Base-by-base conservation (phyloP, 2,888 invertebrate genomes). In the Panopea generosa region DNA sequence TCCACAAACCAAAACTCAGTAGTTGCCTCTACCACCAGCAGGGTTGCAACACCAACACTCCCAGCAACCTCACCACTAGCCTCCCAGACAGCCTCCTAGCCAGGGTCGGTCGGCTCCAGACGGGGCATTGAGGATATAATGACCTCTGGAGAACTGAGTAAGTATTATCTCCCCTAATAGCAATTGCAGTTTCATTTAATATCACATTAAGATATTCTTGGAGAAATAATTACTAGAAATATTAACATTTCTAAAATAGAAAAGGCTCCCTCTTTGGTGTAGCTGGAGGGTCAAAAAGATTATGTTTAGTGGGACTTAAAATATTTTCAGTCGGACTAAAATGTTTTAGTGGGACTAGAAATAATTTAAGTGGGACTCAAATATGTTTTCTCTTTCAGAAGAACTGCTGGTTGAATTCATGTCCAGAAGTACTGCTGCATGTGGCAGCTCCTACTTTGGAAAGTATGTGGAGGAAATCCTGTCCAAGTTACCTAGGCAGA, bases 111-210 rank as follows among this genome's bases (percentile, higher is more conserved):
- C 82, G 94, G 95, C 88, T 92, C 94, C 1, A 89, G 94, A 52
- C 93, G 94, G 86, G 93, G 93, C 47, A 92, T 93, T 70, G 93
- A 92, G 2, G 33, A 33, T 33, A 33, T 4, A 11, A 33, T 33
- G 33, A 33, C 33, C 94, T 94, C 80, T 95, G 94, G 94, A 90
- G 87, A 47, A 91, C 92, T 74, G 94, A 94, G 94, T 72, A 78
- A 2, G 50, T 89, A 14, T 49, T 33, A 33, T 33, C 33, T 33
- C 33, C 33, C 33, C 33, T 33, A 33, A 33, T 33, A 88, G 78
- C 72, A 86, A 14, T 52, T 80, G 9, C n/a, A 62, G 33, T 59
- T 49, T 9, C 22, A 24, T 20, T 27, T n/a, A 52, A 61, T 53
- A 6, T 45, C 86, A 6, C 77, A 93, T 1, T 93, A 94, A 57